These are phyloP conservation scores for Silurus asotus DNA, from an alignment of 2,113 vertebrate species.

Conservation along the genomic window DNA sequence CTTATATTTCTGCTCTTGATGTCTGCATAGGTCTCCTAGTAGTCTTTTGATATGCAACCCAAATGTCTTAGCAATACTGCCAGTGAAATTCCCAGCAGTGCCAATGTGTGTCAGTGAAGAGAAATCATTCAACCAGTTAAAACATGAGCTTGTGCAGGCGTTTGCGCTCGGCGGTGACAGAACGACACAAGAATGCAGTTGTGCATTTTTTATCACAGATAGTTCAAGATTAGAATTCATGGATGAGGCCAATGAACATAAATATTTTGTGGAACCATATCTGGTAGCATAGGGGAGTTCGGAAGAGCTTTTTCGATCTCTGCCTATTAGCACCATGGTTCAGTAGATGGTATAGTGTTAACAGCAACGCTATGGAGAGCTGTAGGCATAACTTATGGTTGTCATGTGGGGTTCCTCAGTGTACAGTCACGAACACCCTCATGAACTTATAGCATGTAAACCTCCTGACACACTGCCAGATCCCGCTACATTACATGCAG, in stretches of 20 bases:
- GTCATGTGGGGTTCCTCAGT: conserved; percentile 44
- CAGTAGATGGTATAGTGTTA: conserved; percentile 47
- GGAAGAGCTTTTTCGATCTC: conserved; percentile 36
- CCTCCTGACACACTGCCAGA: conserved; percentile 2
- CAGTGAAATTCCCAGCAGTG: neutral
- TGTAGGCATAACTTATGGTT: conserved; percentile 41
- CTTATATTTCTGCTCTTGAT: too few relatives aligned
- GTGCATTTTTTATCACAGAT: conserved; percentile 25
- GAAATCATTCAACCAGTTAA: conserved; percentile 7
- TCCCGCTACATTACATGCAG: neutral
- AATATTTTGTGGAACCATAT: conserved; percentile 56
- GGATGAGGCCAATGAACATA: conserved; percentile 1
- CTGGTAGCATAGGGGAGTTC: conserved; percentile 64
- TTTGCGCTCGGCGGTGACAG: neutral
- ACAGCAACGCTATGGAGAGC: conserved; percentile 53
- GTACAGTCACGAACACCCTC: conserved; percentile 67
- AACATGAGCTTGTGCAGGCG: neutral
- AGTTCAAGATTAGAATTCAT: conserved; percentile 36
- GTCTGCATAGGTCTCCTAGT: too few relatives aligned
- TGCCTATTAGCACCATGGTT: conserved; percentile 35
- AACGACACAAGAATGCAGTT: conserved; percentile 8
- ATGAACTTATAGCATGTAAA: conserved; percentile 32
- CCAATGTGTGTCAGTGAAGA: neutral
- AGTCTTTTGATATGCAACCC: neutral
- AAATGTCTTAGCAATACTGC: neutral